Conservation (phyloP, 2,888 invertebrate species). For the Hololepta plana region DNA sequence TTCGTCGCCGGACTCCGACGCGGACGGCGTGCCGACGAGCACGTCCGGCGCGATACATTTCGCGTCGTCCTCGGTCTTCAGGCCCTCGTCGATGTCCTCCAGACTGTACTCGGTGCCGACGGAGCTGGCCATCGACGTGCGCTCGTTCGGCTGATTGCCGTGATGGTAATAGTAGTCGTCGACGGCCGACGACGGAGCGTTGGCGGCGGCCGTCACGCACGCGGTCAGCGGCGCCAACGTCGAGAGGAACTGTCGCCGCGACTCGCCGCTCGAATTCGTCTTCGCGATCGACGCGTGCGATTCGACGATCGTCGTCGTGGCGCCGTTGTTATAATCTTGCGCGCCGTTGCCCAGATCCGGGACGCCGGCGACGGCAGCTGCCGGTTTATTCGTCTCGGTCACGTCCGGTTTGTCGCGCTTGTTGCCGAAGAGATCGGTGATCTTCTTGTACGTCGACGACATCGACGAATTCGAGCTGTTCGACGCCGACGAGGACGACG, state of each 20-base stretch:
- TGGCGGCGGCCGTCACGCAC: conserved; percentile 41
- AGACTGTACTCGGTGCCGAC: conserved; percentile 50
- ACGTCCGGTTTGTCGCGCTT: conserved; percentile 16
- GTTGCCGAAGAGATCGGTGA: conserved; percentile 39
- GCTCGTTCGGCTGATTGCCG: conserved; percentile 31
- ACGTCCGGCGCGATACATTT: conserved; percentile 55
- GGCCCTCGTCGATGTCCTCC: conserved; percentile 40
- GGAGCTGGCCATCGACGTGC: conserved; percentile 41
- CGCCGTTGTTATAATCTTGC: conserved; percentile 11
- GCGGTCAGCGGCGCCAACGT: conserved; percentile 62
- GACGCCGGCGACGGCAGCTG: conserved; percentile 22
- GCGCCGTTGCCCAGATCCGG: conserved; percentile 36
- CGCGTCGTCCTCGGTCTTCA: conserved; percentile 32
- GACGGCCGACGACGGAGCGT: conserved; percentile 15
- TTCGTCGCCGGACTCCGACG: conserved; percentile 43
- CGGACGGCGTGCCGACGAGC: conserved; percentile 51
- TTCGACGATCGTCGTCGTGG: conserved; percentile 10
- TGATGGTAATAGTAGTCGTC: conserved; percentile 42
- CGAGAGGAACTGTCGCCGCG: conserved; percentile 60
- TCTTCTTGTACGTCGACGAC: conserved; percentile 45
- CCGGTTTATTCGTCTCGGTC: conserved; percentile 9
- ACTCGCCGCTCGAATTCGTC: conserved; percentile 31
- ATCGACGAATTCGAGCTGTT: conserved; percentile 37
- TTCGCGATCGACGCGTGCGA: conserved; percentile 25
- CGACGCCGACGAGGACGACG: conserved; percentile 35